Conservation (phyloP, 2,888 invertebrate species). For the Cantharis rustica region DNA sequence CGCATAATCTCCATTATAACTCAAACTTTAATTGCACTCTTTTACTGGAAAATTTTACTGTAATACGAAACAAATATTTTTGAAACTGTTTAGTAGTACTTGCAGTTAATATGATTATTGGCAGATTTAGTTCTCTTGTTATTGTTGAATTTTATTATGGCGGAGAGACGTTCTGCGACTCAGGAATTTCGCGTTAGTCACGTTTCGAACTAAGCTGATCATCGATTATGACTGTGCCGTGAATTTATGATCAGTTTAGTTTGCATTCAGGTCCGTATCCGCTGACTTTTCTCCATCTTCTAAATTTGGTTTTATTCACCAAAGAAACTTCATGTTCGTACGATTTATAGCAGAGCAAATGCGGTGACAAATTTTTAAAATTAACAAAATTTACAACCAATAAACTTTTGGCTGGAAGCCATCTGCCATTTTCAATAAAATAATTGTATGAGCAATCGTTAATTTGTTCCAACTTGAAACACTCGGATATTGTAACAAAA, state of each 20-base stretch:
- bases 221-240: constrained; percentile 40
- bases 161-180: constrained; percentile 24
- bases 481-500: not conserved
- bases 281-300: not conserved
- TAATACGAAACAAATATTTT: not conserved
- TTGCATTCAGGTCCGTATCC: constrained; percentile 21
- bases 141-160: constrained; percentile 23
- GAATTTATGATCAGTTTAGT: constrained; percentile 38
- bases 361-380: not conserved
- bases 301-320: not conserved
- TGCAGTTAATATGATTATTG: constrained; percentile 4
- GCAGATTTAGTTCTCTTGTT: constrained; percentile 17
- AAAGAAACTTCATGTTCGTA: not conserved
- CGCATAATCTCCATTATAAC: not conserved
- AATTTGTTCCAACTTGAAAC: not conserved
- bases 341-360: too few relatives aligned
- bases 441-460: not conserved
- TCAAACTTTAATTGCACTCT: not conserved
- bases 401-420: not conserved
- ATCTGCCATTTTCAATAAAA: not conserved
- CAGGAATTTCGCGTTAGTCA: constrained; percentile 38
- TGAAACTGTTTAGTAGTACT: not conserved
- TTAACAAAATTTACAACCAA: not conserved
- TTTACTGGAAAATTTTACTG: not conserved
- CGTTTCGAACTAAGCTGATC: constrained; percentile 39